Base-by-base conservation (phyloP, 1,140 invertebrate species). In the Heterodera carotae region DNA sequence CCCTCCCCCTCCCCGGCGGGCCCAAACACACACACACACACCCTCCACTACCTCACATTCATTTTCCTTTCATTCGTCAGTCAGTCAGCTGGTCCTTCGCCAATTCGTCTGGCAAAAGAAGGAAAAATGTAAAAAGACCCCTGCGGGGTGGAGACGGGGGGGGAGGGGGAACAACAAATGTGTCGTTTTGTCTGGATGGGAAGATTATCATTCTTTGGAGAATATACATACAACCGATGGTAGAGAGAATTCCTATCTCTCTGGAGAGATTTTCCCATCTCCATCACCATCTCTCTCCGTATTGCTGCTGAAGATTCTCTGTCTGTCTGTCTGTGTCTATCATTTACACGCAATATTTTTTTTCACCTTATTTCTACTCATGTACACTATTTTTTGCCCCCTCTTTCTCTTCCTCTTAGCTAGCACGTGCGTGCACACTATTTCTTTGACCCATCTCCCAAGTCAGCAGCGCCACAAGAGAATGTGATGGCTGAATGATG, bases 141-240 rank as follows among this genome's bases (percentile, higher is more conserved):
- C 12, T 18, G 18, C 12, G 48, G 48, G 48, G 48, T 22, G 48
- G 48, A 15, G 18, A 22, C 12, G 48, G 48, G 48, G 48, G 4
- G 48, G 48, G 5, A 22, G 48, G 22, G 18, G 48, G 48, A 56
- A 56, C 48, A 56, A 56, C n/a, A n/a, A n/a, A n/a, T n/a, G 22
- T 56, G 48, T 56, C 48, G 48, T 56, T 43, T 56, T 56, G 48
- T 56, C 48, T 56, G 48, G 48, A 56, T 56, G 48, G 48, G 39
- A 43, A 0, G 39, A 2, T 43, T n/a, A 43, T 43, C 15, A 43
- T 43, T 43, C 15, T 7, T 10, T 43, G 39, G 39, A 12, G 39
- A 10, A 12, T n/a, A n/a, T n/a, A n/a, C n/a, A n/a, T n/a, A n/a
- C n/a, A n/a, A n/a, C n/a, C 39, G 39, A 43, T 43, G 39, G 39